These are phyloP conservation scores for Subacronicta megacephala DNA, from an alignment of 2,888 invertebrate species.

Conservation along the genomic window DNA sequence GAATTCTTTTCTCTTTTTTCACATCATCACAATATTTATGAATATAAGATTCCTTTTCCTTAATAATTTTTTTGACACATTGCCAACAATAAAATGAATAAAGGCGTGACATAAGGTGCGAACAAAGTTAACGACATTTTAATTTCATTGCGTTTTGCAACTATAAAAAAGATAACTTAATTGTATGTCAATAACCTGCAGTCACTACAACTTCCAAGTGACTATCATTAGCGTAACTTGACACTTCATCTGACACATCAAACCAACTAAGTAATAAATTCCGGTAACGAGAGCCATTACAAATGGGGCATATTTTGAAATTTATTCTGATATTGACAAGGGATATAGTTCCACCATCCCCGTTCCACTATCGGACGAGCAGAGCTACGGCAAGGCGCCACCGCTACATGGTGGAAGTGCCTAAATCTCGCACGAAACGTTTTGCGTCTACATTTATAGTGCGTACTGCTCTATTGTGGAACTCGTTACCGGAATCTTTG, in stretches of 20 bases:
- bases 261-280: background rate
- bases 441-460: no score
- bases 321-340: no score
- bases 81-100: background rate
- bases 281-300: background rate
- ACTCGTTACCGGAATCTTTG: no score
- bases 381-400: no score
- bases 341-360: no score
- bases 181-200: slow-evolving; percentile 14
- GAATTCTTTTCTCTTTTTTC: background rate
- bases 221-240: slow-evolving; percentile 5
- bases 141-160: slow-evolving; percentile 31
- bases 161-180: background rate
- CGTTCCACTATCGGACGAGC: no score
- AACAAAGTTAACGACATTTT: slow-evolving; percentile 13
- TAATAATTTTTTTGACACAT: background rate
- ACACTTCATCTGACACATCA: background rate
- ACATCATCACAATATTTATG: background rate
- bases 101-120: slow-evolving; percentile 22
- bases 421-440: no score
- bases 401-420: no score
- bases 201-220: no score
- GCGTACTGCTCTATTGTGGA: no score
- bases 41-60: background rate
- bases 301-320: background rate